Evolutionary conservation across 2,113 vertebrate species (phyloP).

Genomic region (Naja naja): DNA sequence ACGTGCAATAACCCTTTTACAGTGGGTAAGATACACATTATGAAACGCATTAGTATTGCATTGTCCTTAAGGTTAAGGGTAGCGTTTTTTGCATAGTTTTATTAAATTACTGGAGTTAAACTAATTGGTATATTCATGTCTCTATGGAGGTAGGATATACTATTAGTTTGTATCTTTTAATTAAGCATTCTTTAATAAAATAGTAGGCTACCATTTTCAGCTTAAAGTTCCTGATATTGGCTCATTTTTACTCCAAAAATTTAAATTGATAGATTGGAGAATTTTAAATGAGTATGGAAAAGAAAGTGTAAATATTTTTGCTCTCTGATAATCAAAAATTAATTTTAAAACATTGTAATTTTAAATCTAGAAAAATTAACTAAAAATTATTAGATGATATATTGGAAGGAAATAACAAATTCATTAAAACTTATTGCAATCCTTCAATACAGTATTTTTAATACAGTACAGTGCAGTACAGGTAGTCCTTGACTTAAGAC

Average conservation of each 20-base stretch:
- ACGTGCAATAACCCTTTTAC: slow-evolving; percentile 65
- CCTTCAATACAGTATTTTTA: neutral
- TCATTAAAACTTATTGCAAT: neutral
- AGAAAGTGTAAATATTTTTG: slow-evolving; percentile 7
- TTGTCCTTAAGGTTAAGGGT: slow-evolving; percentile 45
- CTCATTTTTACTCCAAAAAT: neutral
- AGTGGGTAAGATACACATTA: slow-evolving; percentile 68
- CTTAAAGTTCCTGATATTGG: neutral
- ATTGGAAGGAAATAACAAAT: neutral
- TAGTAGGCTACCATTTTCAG: neutral
- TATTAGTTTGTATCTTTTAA: neutral
- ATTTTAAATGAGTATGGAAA: neutral
- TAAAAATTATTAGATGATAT: slow-evolving; percentile 17
- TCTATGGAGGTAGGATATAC: neutral
- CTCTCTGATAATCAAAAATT: neutral
- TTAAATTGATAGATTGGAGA: neutral
- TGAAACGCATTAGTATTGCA: slow-evolving; percentile 58
- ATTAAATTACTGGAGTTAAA: slow-evolving; percentile 45
- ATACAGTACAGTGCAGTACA: neutral
- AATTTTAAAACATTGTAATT: neutral
- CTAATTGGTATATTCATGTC: neutral
- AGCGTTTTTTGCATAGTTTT: slow-evolving; percentile 54
- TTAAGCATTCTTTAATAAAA: neutral
- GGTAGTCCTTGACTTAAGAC: neutral
- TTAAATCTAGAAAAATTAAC: neutral